Conservation (phyloP, 2,888 invertebrate genomes). For the Elgonia sp. region DNA sequence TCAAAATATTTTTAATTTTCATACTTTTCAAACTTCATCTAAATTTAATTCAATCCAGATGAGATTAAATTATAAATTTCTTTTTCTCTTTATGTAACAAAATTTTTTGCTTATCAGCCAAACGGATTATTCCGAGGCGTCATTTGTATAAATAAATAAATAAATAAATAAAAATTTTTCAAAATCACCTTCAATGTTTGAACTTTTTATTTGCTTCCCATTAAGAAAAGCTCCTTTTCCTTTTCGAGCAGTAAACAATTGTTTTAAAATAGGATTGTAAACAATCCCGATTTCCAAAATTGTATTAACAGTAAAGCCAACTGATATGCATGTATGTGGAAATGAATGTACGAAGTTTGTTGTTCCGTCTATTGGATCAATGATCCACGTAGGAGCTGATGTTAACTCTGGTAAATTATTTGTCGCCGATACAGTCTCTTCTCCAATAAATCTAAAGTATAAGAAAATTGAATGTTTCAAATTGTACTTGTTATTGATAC, state of each 20-base stretch:
- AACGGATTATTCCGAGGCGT: no score
- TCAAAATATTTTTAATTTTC: no score
- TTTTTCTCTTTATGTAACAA: no score
- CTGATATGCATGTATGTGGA: constrained; percentile 91
- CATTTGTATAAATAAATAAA: no score
- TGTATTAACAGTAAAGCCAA: constrained; percentile 89
- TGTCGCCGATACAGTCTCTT: constrained; percentile 89
- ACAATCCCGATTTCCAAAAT: constrained; percentile 91
- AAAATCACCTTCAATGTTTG: constrained; percentile 87
- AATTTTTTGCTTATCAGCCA: no score
- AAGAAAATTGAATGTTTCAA: background rate
- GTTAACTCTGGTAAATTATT: constrained; percentile 89
- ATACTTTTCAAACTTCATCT: no score
- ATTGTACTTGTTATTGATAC: no score
- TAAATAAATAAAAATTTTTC: no score
- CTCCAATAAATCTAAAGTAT: constrained; percentile 92
- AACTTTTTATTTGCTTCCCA: constrained; percentile 89
- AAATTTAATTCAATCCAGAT: no score
- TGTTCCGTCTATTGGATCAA: constrained; percentile 96
- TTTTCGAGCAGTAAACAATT: constrained; percentile 91
- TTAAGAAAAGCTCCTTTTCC: constrained; percentile 92
- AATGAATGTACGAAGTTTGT: constrained; percentile 93
- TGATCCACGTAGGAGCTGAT: constrained; percentile 94
- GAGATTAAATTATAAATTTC: no score
- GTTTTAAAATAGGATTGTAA: constrained; percentile 92